These are phyloP conservation scores for Sebastes schlegelii DNA, from an alignment of 2,113 vertebrate genomes.

Conservation along the genomic window DNA sequence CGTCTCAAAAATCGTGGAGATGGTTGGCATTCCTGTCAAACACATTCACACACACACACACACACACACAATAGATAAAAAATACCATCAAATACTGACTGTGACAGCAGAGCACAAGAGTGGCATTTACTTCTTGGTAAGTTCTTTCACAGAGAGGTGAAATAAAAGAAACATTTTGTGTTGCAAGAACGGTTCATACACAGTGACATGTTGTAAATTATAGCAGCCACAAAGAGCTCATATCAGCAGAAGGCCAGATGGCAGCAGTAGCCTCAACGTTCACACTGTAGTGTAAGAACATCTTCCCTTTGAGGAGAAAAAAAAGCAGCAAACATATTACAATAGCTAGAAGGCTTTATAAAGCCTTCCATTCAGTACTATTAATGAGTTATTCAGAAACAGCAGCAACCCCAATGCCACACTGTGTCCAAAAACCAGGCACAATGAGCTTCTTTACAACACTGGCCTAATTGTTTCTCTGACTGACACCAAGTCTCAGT, in stretches of 20 bases:
- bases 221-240: constrained; percentile 19
- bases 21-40: constrained; percentile 81
- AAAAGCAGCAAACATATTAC: constrained; percentile 18
- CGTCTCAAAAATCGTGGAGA: constrained; percentile 74
- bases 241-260: constrained; percentile 23
- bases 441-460: constrained; percentile 67
- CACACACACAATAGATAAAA: constrained; percentile 16
- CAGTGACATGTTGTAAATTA: constrained; percentile 4
- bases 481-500: constrained; percentile 50
- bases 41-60: constrained; percentile 35
- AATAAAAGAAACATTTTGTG: neutral
- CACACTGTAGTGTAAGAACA: constrained; percentile 3
- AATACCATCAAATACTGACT: neutral
- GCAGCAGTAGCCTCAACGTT: constrained; percentile 12
- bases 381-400: constrained; percentile 72
- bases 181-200: neutral
- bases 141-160: neutral
- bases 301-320: constrained; percentile 12
- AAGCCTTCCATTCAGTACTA: constrained; percentile 60
- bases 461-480: constrained; percentile 70
- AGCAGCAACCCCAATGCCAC: constrained; percentile 56
- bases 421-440: constrained; percentile 55
- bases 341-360: constrained; percentile 43
- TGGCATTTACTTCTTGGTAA: neutral
- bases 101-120: neutral